These are phyloP conservation scores for Pyrgus malvae DNA, from an alignment of 2,888 invertebrate genomes.

Conservation along the genomic window DNA sequence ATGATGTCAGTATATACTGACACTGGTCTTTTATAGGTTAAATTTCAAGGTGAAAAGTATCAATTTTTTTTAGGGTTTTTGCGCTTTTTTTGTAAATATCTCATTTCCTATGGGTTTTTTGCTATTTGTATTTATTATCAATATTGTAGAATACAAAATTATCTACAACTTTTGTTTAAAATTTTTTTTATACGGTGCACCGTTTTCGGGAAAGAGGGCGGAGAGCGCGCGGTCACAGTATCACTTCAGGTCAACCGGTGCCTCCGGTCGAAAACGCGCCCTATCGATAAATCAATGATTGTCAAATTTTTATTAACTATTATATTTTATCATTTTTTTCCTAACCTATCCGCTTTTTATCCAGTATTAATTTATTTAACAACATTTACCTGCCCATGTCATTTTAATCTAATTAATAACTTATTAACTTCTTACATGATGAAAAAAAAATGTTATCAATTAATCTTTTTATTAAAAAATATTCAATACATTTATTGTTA, in stretches of 20 bases:
- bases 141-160: constrained; percentile 27
- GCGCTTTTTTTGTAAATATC: constrained; percentile 21
- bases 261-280: constrained; percentile 28
- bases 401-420: constrained; percentile 30
- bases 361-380: too few relatives aligned
- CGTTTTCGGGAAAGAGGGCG: constrained; percentile 36
- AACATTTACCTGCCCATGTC: too few relatives aligned
- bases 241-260: constrained; percentile 32
- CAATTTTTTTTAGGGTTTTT: too few relatives aligned
- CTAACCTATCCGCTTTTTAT: too few relatives aligned
- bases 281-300: constrained; percentile 10
- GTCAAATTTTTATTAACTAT: constrained; percentile 6
- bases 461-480: constrained; percentile 13
- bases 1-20: too few relatives aligned
- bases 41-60: too few relatives aligned
- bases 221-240: constrained; percentile 32
- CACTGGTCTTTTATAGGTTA: too few relatives aligned
- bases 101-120: constrained; percentile 27
- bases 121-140: constrained; percentile 27
- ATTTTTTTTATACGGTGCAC: constrained; percentile 29
- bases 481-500: constrained; percentile 15
- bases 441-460: constrained; percentile 8
- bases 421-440: constrained; percentile 25
- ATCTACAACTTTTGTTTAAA: constrained; percentile 17
- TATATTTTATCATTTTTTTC: constrained; percentile 17